phyloP scores from a whole-genome alignment of 2,888 invertebrate species.

The Poecilobothrus nobilitatus region DNA sequence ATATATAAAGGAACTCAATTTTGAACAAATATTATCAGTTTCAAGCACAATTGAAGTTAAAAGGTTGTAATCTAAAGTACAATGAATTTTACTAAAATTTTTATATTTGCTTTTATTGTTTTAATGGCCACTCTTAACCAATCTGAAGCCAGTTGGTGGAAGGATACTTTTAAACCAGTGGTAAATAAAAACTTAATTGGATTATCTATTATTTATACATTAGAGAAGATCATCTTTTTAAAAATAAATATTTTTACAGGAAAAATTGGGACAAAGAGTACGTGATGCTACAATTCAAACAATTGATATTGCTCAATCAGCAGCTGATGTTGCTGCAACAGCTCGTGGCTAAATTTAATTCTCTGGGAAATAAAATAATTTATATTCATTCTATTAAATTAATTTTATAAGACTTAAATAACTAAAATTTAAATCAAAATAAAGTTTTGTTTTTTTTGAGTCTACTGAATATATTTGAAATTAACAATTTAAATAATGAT shows the following conservation, averaged over 20 bases:
- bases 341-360: not conserved
- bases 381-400: no score
- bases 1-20: no score
- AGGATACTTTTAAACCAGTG: constrained; percentile 19
- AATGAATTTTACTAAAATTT: constrained; percentile 20
- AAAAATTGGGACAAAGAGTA: constrained; percentile 16
- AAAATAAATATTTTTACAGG: constrained; percentile 15
- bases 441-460: no score
- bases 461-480: no score
- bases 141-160: constrained; percentile 20
- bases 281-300: constrained; percentile 9
- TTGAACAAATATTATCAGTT: no score
- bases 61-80: not conserved
- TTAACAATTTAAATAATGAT: no score
- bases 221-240: constrained; percentile 19
- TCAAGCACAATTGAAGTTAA: no score
- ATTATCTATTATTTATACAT: constrained; percentile 26
- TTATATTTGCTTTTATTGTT: constrained; percentile 11
- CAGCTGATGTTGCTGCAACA: not conserved
- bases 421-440: no score
- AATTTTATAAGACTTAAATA: no score
- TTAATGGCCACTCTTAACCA: constrained; percentile 17
- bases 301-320: not conserved
- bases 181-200: no score
- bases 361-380: no score